These are phyloP conservation scores for Cydia splendana DNA, from an alignment of 1,140 invertebrate genomes.

Conservation along the genomic window DNA sequence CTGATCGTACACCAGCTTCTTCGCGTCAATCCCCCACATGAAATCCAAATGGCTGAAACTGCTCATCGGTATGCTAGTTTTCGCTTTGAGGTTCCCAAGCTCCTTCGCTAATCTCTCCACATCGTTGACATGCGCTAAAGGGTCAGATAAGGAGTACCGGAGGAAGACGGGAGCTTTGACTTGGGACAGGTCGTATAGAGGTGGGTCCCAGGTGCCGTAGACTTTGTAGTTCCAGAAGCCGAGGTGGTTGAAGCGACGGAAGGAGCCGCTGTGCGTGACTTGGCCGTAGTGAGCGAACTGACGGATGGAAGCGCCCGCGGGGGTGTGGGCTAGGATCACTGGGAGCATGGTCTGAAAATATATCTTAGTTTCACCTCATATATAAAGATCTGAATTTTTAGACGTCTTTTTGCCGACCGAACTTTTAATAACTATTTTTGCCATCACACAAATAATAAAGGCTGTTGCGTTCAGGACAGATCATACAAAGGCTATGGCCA, in stretches of 20 bases:
- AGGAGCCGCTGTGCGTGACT: conserved; percentile 81
- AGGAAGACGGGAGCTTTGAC: conserved; percentile 84
- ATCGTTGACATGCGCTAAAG: conserved; percentile 82
- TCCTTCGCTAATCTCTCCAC: conserved; percentile 80
- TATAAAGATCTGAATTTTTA: too few species aligned
- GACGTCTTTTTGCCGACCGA: too few species aligned
- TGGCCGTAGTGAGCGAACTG: conserved; percentile 90
- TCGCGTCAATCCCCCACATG: conserved; percentile 80
- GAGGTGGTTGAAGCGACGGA: conserved; percentile 84
- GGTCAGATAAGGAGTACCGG: conserved; percentile 88
- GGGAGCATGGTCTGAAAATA: conserved; percentile 83
- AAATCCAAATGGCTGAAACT: conserved; percentile 82
- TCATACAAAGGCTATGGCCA: too few species aligned
- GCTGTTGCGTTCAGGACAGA: too few species aligned
- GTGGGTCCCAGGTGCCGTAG: conserved; percentile 79
- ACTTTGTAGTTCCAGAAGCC: conserved; percentile 77
- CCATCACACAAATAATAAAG: too few species aligned
- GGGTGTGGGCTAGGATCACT: conserved; percentile 88
- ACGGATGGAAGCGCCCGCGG: conserved; percentile 89
- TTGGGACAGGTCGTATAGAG: conserved; percentile 81
- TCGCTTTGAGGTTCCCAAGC: conserved; percentile 79
- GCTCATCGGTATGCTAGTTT: conserved; percentile 71
- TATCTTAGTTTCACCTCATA: neutral
- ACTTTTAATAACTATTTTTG: too few species aligned
- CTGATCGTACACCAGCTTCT: conserved; percentile 68